Conservation (phyloP, 2,113 vertebrate genomes). For the Eupsittula cactorum region DNA sequence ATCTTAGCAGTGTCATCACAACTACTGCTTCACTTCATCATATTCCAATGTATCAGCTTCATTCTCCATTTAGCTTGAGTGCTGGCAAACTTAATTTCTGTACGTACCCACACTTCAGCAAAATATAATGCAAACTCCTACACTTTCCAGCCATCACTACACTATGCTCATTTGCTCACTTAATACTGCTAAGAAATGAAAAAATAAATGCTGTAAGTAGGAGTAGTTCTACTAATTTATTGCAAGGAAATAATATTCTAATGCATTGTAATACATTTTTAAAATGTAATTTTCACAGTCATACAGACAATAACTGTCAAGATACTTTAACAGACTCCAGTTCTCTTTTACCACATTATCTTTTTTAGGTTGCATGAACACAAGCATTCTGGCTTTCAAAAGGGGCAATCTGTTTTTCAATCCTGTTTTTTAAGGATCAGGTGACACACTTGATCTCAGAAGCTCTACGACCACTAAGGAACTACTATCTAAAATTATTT, state of each 20-base stretch:
- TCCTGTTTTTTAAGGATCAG: not conserved
- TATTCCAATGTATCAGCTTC: slow-evolving; percentile 49
- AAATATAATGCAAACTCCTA: slow-evolving; percentile 66
- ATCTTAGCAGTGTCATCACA: slow-evolving; percentile 59
- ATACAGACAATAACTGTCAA: slow-evolving; percentile 37
- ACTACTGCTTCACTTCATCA: slow-evolving; percentile 56
- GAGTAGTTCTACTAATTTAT: slow-evolving; percentile 36
- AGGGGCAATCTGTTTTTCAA: not conserved
- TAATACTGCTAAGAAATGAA: slow-evolving; percentile 52
- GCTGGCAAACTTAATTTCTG: slow-evolving; percentile 60
- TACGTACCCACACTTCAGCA: slow-evolving; percentile 52
- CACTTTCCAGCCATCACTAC: slow-evolving; percentile 38
- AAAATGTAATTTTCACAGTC: slow-evolving; percentile 34
- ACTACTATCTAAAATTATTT: not conserved
- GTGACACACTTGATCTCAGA: not conserved
- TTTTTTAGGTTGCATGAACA: not conserved
- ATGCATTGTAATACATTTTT: slow-evolving; percentile 39
- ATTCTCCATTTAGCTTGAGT: slow-evolving; percentile 62
- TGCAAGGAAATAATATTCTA: slow-evolving; percentile 21
- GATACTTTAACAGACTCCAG: slow-evolving; percentile 16
- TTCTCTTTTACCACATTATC: not conserved
- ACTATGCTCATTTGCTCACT: slow-evolving; percentile 55
- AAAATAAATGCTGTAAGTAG: slow-evolving; percentile 44
- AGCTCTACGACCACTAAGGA: not conserved
- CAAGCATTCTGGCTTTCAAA: not conserved